Conservation (phyloP, 2,888 invertebrate genomes). For the Tachina lurida region DNA sequence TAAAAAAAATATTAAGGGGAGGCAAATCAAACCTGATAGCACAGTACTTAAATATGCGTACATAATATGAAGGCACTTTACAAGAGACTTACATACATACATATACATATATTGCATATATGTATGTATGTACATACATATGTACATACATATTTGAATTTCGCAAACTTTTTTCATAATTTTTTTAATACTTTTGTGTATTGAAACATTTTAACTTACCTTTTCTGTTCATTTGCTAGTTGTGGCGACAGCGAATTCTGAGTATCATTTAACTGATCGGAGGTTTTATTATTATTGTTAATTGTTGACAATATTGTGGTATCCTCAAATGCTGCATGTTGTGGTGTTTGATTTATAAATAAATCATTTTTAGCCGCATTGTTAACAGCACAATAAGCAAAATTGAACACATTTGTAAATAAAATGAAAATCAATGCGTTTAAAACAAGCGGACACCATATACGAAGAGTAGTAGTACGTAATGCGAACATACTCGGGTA, state of each 20-base stretch:
- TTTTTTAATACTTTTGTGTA: not conserved
- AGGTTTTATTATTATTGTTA: slow-evolving; percentile 54
- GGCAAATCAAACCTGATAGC: too few relatives aligned
- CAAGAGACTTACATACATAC: too few relatives aligned
- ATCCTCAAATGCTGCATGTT: slow-evolving; percentile 30
- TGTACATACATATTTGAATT: not conserved
- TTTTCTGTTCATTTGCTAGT: slow-evolving; percentile 53
- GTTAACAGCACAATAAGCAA: slow-evolving; percentile 64
- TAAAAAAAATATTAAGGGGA: too few relatives aligned
- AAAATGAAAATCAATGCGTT: slow-evolving; percentile 67
- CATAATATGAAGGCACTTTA: too few relatives aligned
- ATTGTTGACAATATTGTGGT: slow-evolving; percentile 33
- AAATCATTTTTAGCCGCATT: slow-evolving; percentile 66
- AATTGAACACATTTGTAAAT: slow-evolving; percentile 64
- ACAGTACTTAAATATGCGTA: too few relatives aligned
- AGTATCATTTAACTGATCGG: slow-evolving; percentile 61
- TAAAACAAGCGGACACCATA: slow-evolving; percentile 40
- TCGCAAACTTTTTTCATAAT: not conserved
- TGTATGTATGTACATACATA: not conserved
- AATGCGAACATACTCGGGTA: slow-evolving; percentile 20
- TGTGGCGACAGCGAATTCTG: slow-evolving; percentile 54
- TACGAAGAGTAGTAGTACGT: slow-evolving; percentile 24
- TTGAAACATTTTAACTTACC: slow-evolving; percentile 47
- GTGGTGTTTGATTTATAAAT: slow-evolving; percentile 61
- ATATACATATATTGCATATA: too few relatives aligned